These are phyloP conservation scores for Timandra comae DNA, from an alignment of 2,888 invertebrate species.

Conservation along the genomic window DNA sequence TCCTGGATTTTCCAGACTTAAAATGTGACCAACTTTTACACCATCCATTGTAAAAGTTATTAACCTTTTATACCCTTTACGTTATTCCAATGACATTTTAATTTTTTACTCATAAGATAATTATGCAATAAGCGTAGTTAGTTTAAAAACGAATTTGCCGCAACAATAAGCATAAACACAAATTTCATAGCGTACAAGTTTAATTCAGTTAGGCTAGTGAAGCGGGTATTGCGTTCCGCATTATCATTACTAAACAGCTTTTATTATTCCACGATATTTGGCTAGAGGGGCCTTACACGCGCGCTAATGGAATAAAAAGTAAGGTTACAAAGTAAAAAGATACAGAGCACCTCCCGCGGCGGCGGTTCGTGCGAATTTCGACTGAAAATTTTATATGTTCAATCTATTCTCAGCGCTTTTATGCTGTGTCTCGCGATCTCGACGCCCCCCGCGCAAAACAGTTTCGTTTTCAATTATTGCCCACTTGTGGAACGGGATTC, in stretches of 20 bases:
- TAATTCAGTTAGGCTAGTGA: conserved; percentile 63
- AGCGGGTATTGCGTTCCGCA: conserved; percentile 58
- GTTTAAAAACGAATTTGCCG: conserved; percentile 44
- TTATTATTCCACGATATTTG: conserved; percentile 75
- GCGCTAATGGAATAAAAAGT: conserved; percentile 77
- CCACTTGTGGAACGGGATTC: conserved; percentile 74
- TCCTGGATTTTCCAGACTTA: conserved; percentile 49
- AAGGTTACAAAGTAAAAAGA: conserved; percentile 76
- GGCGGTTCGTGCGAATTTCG: conserved; percentile 70
- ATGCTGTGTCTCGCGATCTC: conserved; percentile 70
- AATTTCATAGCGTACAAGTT: conserved; percentile 55
- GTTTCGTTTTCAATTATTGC: conserved; percentile 77
- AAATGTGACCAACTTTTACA: conserved; percentile 55
- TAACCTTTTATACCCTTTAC: conserved; percentile 16
- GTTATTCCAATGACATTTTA: too few species aligned
- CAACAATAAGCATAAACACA: conserved; percentile 50
- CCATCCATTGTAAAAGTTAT: conserved; percentile 38
- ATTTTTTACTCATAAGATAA: conserved; percentile 25
- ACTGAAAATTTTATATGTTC: conserved; percentile 77
- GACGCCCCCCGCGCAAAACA: conserved; percentile 59
- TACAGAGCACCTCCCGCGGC: conserved; percentile 70
- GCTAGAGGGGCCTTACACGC: conserved; percentile 71
- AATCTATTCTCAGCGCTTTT: conserved; percentile 74
- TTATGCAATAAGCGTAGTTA: conserved; percentile 23
- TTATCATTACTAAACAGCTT: conserved; percentile 75